Conservation (phyloP, 1,140 invertebrate genomes). For the Hesperophylax magnus region DNA sequence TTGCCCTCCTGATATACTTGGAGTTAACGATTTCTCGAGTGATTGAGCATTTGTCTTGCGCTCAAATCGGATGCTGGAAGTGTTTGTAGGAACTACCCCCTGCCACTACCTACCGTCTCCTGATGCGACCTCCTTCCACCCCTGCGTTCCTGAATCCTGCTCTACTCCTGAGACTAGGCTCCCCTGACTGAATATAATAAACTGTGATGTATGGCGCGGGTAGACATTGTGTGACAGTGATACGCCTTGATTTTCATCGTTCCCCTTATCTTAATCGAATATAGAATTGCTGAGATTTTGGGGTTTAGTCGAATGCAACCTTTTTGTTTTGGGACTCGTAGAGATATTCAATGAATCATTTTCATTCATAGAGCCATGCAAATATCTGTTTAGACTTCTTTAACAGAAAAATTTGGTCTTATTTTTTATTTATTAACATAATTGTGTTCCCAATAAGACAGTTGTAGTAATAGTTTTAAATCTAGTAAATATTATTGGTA, state of each 20-base stretch:
- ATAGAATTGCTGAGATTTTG: no score
- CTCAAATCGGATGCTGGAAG: constrained; percentile 16
- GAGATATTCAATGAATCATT: background rate
- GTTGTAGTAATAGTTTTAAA: no score
- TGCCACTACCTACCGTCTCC: background rate
- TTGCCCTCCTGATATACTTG: constrained; percentile 42
- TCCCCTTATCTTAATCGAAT: background rate
- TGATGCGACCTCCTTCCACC: background rate
- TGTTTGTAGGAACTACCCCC: constrained; percentile 3
- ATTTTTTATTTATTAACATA: no score
- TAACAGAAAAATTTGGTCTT: no score
- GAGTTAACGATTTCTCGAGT: constrained; percentile 57
- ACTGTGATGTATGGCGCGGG: background rate
- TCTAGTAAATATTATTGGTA: no score
- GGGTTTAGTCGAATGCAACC: background rate
- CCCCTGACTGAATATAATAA: no score
- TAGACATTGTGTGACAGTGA: background rate
- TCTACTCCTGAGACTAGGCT: no score
- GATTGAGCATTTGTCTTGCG: constrained; percentile 57
- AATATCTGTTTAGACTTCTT: no score
- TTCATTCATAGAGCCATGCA: no score
- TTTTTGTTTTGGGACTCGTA: background rate
- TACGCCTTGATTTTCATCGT: constrained; percentile 16
- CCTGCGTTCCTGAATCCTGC: no score
- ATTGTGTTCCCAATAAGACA: no score